Evolutionary conservation across 2,888 invertebrate genomes (phyloP), one percentile per base, ranked within the genome.

Genomic region (Caenorhabditis sinica): DNA sequence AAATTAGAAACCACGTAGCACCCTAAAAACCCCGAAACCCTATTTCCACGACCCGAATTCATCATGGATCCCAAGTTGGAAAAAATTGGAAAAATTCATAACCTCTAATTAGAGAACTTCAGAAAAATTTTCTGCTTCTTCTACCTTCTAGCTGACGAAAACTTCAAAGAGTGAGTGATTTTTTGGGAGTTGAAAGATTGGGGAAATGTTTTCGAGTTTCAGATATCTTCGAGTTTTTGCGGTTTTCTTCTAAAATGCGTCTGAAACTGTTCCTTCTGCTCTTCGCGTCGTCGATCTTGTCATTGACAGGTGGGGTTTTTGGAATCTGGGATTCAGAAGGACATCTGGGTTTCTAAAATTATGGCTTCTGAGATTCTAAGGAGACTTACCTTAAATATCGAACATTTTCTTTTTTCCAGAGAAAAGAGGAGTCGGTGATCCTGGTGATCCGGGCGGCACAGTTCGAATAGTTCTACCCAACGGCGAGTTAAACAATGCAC

Each of bases 201-300:
- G n/a, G n/a, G n/a, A n/a, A n/a, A n/a, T n/a, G n/a, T n/a, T n/a
- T n/a, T 13, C 9, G 13, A 28, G 0, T 56, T 61, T 36, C 61
- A 61, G 61, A 61, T 61, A 61, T 61, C 40, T 61, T 61, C 61
- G 33, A 61, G 61, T 61, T 61, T 61, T 61, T 36, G 60, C 20
- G 40, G 13, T 40, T 36, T 40, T 23, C 8, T 61, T 40, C 58
- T 36, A 40, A 61, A 61, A 61, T 61, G 61, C 61, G 33, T 61
- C 61, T 36, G 6, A 61, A 61, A 36, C 61, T 61, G 20, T 61
- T 61, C 13, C 61, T 61, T 61, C 36, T 33, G 0, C 20, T 61
- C 61, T 61, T 30, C 61, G 36, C 36, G 0, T n/a, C 33, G 17
- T 33, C n/a, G n/a, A 20, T 36, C 17, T 40, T 33, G 13, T 60